Evolutionary conservation across 2,113 vertebrate species (phyloP).

Genomic region (Zosterops lateralis): DNA sequence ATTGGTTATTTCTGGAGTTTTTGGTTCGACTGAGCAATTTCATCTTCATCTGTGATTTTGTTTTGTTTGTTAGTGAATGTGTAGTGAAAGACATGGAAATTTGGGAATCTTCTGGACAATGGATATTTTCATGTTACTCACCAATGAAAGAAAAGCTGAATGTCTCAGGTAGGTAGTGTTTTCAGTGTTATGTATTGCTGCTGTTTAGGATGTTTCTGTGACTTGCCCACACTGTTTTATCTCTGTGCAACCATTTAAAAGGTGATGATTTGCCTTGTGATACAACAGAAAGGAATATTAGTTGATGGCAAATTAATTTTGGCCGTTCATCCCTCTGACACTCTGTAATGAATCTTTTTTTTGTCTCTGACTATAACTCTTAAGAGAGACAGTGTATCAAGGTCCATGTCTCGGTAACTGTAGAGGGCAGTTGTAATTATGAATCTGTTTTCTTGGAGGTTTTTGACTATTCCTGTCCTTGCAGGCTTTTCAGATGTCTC

Average conservation of each 20-base stretch:
- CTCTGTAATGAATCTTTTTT: not conserved
- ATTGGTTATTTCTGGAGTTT: not conserved
- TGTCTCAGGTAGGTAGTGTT: constrained; percentile 80
- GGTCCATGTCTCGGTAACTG: not conserved
- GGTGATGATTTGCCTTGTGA: not conserved
- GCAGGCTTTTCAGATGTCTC: constrained; percentile 89
- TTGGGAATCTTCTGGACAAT: constrained; percentile 90
- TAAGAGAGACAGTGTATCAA: not conserved
- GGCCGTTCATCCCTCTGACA: not conserved
- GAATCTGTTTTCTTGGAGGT: not conserved
- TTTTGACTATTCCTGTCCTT: constrained; percentile 49
- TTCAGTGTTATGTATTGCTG: not conserved
- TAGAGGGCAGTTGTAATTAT: not conserved
- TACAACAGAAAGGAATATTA: not conserved
- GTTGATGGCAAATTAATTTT: not conserved
- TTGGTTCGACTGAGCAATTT: not conserved
- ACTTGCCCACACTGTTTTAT: not conserved
- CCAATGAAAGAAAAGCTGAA: constrained; percentile 65
- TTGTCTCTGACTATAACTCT: not conserved
- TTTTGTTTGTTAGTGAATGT: constrained; percentile 75
- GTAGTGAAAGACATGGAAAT: constrained; percentile 85
- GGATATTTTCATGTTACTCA: constrained; percentile 89
- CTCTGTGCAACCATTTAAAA: not conserved
- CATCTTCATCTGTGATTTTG: not conserved
- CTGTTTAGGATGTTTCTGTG: not conserved